These are phyloP conservation scores for Megamerina dolium DNA, from an alignment of 2,888 invertebrate genomes.

Conservation along the genomic window DNA sequence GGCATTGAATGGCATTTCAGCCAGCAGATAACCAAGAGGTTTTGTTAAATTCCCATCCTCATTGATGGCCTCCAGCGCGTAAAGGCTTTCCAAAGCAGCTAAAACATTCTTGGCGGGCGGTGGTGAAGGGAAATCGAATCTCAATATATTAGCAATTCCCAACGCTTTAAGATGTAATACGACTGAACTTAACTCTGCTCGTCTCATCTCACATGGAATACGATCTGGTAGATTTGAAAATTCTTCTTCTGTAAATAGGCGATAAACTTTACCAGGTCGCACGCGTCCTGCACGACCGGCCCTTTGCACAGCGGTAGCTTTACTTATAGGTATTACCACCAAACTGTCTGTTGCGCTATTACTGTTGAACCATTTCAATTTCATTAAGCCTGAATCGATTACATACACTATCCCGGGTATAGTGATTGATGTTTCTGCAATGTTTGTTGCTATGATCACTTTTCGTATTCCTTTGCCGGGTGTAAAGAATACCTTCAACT, in stretches of 20 bases:
- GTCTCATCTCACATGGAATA: conserved; percentile 88
- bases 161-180: conserved; percentile 88
- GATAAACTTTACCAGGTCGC: conserved; percentile 76
- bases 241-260: conserved; percentile 73
- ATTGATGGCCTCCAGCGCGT: conserved; percentile 78
- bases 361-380: conserved; percentile 83
- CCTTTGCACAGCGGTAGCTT: conserved; percentile 84
- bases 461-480: conserved; percentile 71
- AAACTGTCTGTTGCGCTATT: conserved; percentile 77
- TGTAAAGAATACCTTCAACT: conserved; percentile 74
- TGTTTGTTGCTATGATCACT: conserved; percentile 89
- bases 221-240: conserved; percentile 62
- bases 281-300: conserved; percentile 89
- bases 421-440: conserved; percentile 95
- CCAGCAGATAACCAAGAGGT: conserved; percentile 75
- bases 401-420: conserved; percentile 91
- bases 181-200: conserved; percentile 78
- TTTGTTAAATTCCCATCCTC: conserved; percentile 69
- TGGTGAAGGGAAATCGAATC: conserved; percentile 87
- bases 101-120: conserved; percentile 86
- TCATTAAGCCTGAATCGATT: conserved; percentile 93
- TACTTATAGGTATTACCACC: conserved; percentile 75
- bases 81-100: conserved; percentile 78
- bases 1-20: conserved; percentile 86
- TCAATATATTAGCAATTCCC: conserved; percentile 85